A percentile compares a stretch with the other conserved stretches of the same genome.
phyloP scores from a whole-genome alignment of 2,113 vertebrate species.

The Otolemur garnettii region DNA sequence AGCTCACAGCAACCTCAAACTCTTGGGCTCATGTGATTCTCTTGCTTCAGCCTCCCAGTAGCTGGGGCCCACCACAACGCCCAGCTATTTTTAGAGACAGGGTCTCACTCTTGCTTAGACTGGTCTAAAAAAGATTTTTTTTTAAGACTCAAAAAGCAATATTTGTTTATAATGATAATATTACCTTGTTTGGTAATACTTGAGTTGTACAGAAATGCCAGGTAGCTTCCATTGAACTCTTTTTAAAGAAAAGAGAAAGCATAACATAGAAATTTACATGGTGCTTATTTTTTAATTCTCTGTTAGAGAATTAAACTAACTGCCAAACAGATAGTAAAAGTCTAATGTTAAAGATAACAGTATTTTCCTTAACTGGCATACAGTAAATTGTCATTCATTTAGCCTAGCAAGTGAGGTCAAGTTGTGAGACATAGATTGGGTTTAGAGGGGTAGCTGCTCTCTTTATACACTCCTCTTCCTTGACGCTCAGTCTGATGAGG shows the following conservation, averaged over 20 bases:
- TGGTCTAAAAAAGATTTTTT: slow-evolving; percentile 23
- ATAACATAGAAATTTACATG: slow-evolving; percentile 13
- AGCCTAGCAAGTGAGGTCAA: not conserved
- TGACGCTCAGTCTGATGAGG: not conserved
- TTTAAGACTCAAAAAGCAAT: slow-evolving; percentile 14
- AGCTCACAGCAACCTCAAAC: no score
- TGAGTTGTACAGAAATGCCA: not conserved
- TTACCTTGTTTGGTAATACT: not conserved
- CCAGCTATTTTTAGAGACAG: no score
- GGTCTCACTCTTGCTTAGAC: no score
- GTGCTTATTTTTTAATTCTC: not conserved
- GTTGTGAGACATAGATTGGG: not conserved
- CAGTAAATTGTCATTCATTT: not conserved
- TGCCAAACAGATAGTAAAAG: slow-evolving; percentile 21
- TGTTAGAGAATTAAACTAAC: not conserved
- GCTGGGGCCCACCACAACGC: no score
- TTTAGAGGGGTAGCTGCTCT: not conserved
- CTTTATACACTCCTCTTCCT: not conserved
- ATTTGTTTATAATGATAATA: not conserved
- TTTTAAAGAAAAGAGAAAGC: slow-evolving; percentile 44
- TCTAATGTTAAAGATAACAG: slow-evolving; percentile 24
- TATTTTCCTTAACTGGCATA: not conserved
- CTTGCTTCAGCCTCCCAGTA: no score
- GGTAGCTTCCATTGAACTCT: slow-evolving; percentile 28
- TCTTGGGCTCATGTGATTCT: no score